phyloP scores from a whole-genome alignment of 2,888 invertebrate species.

The Drosophila bunnanda region DNA sequence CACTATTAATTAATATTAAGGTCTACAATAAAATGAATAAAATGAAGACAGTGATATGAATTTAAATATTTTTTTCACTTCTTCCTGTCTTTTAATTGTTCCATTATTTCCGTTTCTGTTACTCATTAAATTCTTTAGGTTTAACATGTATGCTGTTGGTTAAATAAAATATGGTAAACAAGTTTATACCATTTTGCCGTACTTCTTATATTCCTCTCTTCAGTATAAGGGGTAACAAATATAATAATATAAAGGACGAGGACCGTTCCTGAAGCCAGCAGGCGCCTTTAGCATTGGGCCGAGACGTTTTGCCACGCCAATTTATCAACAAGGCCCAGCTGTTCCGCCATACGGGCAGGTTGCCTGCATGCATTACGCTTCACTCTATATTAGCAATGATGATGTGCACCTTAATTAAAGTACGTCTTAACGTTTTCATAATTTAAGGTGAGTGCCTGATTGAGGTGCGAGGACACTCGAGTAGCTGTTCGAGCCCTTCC shows the following conservation, averaged over 20 bases:
- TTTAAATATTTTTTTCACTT: neutral
- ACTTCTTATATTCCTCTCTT: neutral
- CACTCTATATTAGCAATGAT: constrained; percentile 32
- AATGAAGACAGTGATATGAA: neutral
- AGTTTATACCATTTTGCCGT: neutral
- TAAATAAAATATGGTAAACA: too few species aligned
- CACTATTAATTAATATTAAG: too few species aligned
- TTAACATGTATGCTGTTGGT: too few species aligned
- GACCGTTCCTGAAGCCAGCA: constrained; percentile 39
- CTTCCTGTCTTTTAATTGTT: too few species aligned
- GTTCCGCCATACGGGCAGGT: constrained; percentile 49
- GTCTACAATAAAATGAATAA: too few species aligned
- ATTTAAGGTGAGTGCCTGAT: constrained; percentile 37
- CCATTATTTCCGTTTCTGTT: too few species aligned
- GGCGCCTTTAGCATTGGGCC: constrained; percentile 59
- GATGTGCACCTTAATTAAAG: constrained; percentile 65
- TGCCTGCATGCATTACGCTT: constrained; percentile 55
- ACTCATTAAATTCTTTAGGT: too few species aligned
- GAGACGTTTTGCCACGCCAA: constrained; percentile 51
- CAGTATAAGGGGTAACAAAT: constrained; percentile 37
- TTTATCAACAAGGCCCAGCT: constrained; percentile 73
- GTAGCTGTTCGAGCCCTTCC: constrained; percentile 39
- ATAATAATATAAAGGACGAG: constrained; percentile 38
- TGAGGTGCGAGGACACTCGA: constrained; percentile 22
- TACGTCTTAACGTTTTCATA: constrained; percentile 65